Evolutionary conservation across 2,888 invertebrate genomes (phyloP), one percentile per base, ranked within the genome.

Genomic region (Napeogenes sylphis): DNA sequence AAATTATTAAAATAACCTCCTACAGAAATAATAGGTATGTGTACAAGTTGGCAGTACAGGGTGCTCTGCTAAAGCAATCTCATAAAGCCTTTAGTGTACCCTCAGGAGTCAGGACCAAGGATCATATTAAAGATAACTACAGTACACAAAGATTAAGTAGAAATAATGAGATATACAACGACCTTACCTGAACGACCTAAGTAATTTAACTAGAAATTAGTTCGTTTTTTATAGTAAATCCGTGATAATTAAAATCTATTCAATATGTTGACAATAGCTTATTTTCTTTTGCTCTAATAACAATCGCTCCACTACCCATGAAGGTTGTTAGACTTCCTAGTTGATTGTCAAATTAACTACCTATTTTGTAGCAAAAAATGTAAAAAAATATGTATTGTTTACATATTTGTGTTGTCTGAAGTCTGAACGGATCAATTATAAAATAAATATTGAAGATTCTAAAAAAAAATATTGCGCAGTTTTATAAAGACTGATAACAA

Each of bases 241-340:
- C 54, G 59, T 62, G 55, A 47, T 55, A 62, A 63, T 59, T 59
- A 64, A 64, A 59, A 61, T 59, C 60, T 58, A 66, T 71, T 70
- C 62, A 64, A 65, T 62, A 60, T 55, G 59, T 55, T 59, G 60
- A 70, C 61, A 69, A 65, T 70, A 63, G 59, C 51, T 60, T 62
- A 56, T 51, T 58, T 66, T 63, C 62, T 65, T 67, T 62, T 63
- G 62, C 56, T 62, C 62, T 47, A 61, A 45, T 66, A 65, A 68
- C 73, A 71, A 73, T 70, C 67, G 67, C 63, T 67, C 67, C 64
- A 68, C 55, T 65, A 60, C 58, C 65, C 71, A 68, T 72, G 76
- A 77, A 75, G 76, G 76, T 55, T 66, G 14, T 33, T 60, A 21
- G 55, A 59, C 65, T 71, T 75, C 75, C 75, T 73, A 68, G 68